A percentile compares a stretch with the other conserved stretches of the same genome.
Conservation (phyloP, 2,888 invertebrate species). For the Aethes cnicana region DNA sequence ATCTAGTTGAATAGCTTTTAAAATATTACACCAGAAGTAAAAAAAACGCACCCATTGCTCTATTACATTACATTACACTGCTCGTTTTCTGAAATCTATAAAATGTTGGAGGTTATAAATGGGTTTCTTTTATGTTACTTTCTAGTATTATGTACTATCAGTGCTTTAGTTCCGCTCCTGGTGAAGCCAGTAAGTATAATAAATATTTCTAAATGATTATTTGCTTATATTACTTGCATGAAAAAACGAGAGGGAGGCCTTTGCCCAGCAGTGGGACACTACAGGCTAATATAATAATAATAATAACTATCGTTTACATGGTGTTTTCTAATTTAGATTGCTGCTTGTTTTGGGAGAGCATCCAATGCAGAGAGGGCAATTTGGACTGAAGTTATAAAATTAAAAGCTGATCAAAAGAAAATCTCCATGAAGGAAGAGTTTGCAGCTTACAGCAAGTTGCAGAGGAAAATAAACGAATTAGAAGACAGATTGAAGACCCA, state of each 20-base stretch:
- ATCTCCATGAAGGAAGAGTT: conserved; percentile 83
- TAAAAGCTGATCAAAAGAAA: conserved; percentile 72
- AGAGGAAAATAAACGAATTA: conserved; percentile 80
- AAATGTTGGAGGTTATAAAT: conserved; percentile 74
- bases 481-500: conserved; percentile 70
- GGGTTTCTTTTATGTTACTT: conserved; percentile 72
- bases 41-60: no score
- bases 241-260: no score
- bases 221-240: no score
- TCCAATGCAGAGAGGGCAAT: conserved; percentile 67
- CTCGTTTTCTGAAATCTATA: no score
- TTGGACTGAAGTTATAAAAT: conserved; percentile 60
- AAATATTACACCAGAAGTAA: no score
- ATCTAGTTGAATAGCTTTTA: no score
- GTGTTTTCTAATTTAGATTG: conserved; percentile 56
- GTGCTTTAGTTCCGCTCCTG: conserved; percentile 67
- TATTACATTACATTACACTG: no score
- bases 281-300: no score
- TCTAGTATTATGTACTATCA: conserved; percentile 69
- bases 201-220: background rate
- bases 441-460: conserved; percentile 82
- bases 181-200: conserved; percentile 75
- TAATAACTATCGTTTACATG: background rate
- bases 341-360: conserved; percentile 71
- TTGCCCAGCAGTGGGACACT: no score